Evolutionary conservation across 2,797 vertebrate genomes (phyloP).

Genomic region (Gouania willdenowi): DNA sequence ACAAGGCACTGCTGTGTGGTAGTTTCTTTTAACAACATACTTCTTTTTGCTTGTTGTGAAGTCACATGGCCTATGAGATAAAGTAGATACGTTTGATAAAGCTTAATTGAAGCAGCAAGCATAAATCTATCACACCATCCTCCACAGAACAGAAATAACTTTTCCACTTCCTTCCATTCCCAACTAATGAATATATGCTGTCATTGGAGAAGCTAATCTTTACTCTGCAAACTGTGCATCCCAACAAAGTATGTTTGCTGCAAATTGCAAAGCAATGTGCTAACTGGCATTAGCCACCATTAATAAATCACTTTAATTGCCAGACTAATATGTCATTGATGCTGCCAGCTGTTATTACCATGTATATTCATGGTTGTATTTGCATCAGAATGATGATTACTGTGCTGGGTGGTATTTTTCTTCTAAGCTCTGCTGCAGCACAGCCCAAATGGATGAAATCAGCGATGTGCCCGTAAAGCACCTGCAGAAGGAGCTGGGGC

Average conservation of each 20-base stretch:
- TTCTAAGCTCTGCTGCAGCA: constrained; percentile 4
- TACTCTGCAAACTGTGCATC: too few species aligned
- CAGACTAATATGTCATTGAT: too few species aligned
- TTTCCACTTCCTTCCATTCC: constrained; percentile 14
- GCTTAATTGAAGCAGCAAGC: constrained; percentile 41
- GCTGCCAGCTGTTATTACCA: too few species aligned
- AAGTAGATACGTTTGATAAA: constrained; percentile 33
- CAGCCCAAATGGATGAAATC: constrained; percentile 28
- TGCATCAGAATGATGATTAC: too few species aligned
- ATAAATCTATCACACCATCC: too few species aligned
- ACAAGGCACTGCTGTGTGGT: too few species aligned
- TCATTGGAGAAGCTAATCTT: constrained; percentile 47
- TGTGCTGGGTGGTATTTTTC: constrained; percentile 1
- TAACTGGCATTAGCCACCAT: too few species aligned
- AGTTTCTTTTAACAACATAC: too few species aligned
- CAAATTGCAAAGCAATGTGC: too few species aligned
- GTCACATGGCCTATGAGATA: constrained; percentile 29
- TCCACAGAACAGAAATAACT: constrained; percentile 19
- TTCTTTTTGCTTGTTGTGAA: constrained; percentile 25
- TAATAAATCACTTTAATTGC: too few species aligned
- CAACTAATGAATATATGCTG: constrained; percentile 39
- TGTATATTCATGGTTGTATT: background rate
- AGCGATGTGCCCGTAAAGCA: constrained; percentile 33
- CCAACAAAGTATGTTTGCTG: too few species aligned
- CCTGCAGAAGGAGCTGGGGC: constrained; percentile 40